Evolutionary conservation across 23 tunicate genomes (phyloP), one percentile per base, ranked within the genome.

Genomic region (Aplidium turbinatum): DNA sequence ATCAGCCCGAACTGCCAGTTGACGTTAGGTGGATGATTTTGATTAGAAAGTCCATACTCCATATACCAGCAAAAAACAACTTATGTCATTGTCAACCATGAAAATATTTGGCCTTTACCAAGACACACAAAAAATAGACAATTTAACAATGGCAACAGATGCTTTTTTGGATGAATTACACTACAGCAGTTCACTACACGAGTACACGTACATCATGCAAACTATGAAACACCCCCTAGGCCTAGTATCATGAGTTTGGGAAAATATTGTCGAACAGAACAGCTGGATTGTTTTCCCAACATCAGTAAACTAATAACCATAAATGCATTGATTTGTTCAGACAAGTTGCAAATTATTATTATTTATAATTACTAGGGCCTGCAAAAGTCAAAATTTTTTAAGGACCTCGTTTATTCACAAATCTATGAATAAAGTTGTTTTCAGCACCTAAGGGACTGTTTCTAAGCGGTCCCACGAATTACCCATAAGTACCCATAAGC

Each of bases 171-270:
- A 42, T 42, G 50, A 42, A 42, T 42, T 42, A 42, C 50, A 16
- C 13, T 42, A 42, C 50, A 42, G 50, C 16, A 42, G 50, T 42
- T 42, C 50, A 42, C 50, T 42, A 42, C 50, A 42, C 50, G 50
- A 11, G 16, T 9, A 16, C 50, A 11, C 13, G 50, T 42, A 42
- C 50, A 42, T 16, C 50, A 42, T 16, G 16, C 50, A 42, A 42
- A 42, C 50, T 42, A 42, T 42, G 16, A 42, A 42, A 42, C 50
- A 42, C 13, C 50, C 11, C 50, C 50, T n/a, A n/a, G 50, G 13
- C 16, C 50, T 42, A 42, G 50, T 42, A 16, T 42, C 50, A 42
- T 42, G 50, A 42, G 11, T 42, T 42, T 11, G 50, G 50, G 50
- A 11, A 16, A 42, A 42, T 42, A 42, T 42, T 16, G 50, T 11